These are phyloP conservation scores for Planiliza haematocheilus DNA, from an alignment of 2,113 vertebrate genomes.

Conservation along the genomic window DNA sequence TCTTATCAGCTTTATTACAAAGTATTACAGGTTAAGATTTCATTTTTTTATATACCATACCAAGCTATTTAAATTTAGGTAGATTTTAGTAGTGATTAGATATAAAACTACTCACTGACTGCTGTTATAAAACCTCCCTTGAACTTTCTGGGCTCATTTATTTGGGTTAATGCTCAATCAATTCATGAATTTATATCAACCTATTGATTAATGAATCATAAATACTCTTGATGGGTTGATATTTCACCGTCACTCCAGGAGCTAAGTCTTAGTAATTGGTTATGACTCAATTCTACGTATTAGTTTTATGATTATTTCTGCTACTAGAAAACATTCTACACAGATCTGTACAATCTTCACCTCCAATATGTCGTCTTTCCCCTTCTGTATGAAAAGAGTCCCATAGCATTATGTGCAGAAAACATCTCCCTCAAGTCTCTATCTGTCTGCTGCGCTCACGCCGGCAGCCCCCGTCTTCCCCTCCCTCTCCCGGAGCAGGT, in stretches of 20 bases:
- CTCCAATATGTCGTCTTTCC: neutral
- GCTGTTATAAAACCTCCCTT: too few relatives aligned
- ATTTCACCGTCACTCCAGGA: neutral
- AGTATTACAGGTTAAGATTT: neutral
- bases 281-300: slow-evolving; percentile 6
- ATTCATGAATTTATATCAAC: too few relatives aligned
- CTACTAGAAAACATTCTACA: slow-evolving; percentile 24
- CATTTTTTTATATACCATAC: neutral
- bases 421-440: slow-evolving; percentile 20
- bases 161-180: too few relatives aligned
- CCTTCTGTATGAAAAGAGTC: neutral
- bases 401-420: neutral
- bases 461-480: slow-evolving; percentile 25
- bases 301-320: slow-evolving; percentile 9
- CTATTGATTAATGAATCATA: too few relatives aligned
- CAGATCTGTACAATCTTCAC: neutral
- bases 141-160: too few relatives aligned
- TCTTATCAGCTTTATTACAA: slow-evolving; percentile 43
- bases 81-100: slow-evolving; percentile 2
- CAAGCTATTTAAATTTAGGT: neutral
- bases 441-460: slow-evolving; percentile 40
- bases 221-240: too few relatives aligned
- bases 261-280: neutral
- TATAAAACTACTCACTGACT: neutral
- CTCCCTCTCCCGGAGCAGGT: slow-evolving; percentile 79